These are phyloP conservation scores for Oncorhynchus clarkii DNA, from an alignment of 2,113 vertebrate genomes.

Conservation along the genomic window DNA sequence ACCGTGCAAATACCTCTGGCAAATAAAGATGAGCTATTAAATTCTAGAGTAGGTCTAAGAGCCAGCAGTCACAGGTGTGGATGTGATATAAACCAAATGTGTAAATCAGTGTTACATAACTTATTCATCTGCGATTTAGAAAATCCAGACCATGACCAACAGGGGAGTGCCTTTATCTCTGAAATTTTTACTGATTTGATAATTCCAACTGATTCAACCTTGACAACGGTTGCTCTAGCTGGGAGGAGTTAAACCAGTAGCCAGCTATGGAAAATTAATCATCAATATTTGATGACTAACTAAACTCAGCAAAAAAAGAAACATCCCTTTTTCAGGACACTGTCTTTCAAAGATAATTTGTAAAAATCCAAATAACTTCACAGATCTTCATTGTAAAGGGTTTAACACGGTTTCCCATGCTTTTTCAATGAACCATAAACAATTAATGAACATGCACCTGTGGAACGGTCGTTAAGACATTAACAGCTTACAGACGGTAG, in stretches of 20 bases:
- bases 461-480: too few species aligned
- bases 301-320: too few species aligned
- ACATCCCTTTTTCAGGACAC: too few species aligned
- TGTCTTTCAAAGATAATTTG: too few species aligned
- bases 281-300: neutral
- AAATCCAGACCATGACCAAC: neutral
- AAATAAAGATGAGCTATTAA: conserved; percentile 31
- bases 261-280: neutral
- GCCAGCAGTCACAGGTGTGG: conserved; percentile 16
- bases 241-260: neutral
- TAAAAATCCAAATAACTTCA: too few species aligned
- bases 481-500: too few species aligned
- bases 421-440: too few species aligned
- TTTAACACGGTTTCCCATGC: too few species aligned
- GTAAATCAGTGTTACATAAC: neutral
- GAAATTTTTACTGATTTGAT: neutral
- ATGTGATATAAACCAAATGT: neutral
- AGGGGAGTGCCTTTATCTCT: too few species aligned
- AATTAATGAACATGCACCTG: too few species aligned
- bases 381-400: too few species aligned
- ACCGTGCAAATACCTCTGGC: conserved; percentile 49
- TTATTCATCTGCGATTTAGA: neutral
- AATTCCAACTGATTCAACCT: neutral
- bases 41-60: conserved; percentile 36
- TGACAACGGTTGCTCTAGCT: neutral